A percentile compares a stretch with the other conserved stretches of the same genome.
These are phyloP conservation scores for Esox lucius DNA, from an alignment of 2,797 vertebrate genomes.

Conservation along the genomic window DNA sequence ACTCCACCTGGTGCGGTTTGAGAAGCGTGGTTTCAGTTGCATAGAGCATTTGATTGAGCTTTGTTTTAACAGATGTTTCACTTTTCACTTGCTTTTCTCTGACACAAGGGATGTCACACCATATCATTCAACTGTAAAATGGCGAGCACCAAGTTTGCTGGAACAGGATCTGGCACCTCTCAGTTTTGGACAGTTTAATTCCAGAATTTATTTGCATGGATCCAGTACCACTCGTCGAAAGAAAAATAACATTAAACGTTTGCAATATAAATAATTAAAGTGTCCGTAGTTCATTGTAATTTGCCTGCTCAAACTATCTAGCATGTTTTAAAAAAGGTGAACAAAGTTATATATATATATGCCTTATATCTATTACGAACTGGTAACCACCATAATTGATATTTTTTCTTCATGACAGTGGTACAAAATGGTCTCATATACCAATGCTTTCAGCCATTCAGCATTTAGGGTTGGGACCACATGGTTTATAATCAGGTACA, in stretches of 20 bases:
- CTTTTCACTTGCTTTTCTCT: slow-evolving; percentile 20
- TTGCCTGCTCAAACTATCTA: no score
- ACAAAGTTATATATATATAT: background rate
- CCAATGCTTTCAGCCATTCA: no score
- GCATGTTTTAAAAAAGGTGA: slow-evolving; percentile 15
- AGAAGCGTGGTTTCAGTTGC: slow-evolving; percentile 16
- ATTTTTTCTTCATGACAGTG: background rate
- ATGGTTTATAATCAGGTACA: no score
- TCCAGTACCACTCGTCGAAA: background rate
- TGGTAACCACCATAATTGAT: slow-evolving; percentile 4
- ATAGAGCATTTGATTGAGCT: slow-evolving; percentile 38
- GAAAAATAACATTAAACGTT: no score
- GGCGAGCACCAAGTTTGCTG: slow-evolving; percentile 16
- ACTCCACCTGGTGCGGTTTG: slow-evolving; percentile 38
- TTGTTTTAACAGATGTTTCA: slow-evolving; percentile 41
- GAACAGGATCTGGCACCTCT: no score
- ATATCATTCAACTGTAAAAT: background rate
- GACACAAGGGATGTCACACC: slow-evolving; percentile 18
- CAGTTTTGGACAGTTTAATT: no score
- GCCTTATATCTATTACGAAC: no score
- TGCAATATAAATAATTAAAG: no score
- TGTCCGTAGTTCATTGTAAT: no score
- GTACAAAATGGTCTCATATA: no score
- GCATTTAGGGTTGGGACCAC: background rate
- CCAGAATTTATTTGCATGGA: no score